A percentile compares a stretch with the other conserved stretches of the same genome.
Evolutionary conservation across 1,140 invertebrate genomes (phyloP).

Genomic region (Microplitis mediator): DNA sequence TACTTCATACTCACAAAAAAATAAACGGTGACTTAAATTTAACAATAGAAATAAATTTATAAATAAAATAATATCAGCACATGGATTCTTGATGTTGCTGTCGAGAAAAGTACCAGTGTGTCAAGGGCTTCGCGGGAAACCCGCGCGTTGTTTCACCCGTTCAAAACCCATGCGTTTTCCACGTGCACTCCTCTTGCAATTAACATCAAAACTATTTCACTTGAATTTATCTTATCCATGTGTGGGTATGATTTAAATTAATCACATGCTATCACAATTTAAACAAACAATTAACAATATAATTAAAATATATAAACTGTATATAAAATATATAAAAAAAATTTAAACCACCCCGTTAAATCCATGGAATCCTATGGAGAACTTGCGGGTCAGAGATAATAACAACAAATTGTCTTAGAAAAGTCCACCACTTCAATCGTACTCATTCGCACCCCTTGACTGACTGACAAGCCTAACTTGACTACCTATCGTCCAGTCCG

Average conservation of each 20-base stretch:
- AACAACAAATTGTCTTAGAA: neutral
- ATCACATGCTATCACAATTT: too few relatives aligned
- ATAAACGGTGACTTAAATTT: too few relatives aligned
- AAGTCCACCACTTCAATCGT: neutral
- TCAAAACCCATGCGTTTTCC: conserved; percentile 23
- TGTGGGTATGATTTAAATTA: too few relatives aligned
- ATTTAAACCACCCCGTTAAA: too few relatives aligned
- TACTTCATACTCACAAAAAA: too few relatives aligned
- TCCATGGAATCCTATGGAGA: too few relatives aligned
- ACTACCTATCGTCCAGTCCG: conserved; percentile 15
- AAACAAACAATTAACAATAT: too few relatives aligned
- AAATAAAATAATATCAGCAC: neutral
- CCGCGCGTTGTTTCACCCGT: neutral
- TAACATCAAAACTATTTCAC: neutral
- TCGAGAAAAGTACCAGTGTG: neutral
- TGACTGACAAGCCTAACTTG: conserved; percentile 34
- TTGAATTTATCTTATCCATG: too few relatives aligned
- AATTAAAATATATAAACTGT: too few relatives aligned
- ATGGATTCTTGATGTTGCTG: neutral
- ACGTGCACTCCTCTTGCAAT: neutral
- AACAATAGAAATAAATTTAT: neutral
- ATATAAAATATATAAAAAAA: too few relatives aligned
- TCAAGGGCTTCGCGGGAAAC: neutral
- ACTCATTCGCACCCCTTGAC: conserved; percentile 36
- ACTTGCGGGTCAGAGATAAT: too few relatives aligned